Percentiles rank a stretch among this genome's conserved stretches.
These are phyloP conservation scores for Caenorhabditis sulstoni DNA, from an alignment of 2,888 invertebrate genomes.

Conservation along the genomic window DNA sequence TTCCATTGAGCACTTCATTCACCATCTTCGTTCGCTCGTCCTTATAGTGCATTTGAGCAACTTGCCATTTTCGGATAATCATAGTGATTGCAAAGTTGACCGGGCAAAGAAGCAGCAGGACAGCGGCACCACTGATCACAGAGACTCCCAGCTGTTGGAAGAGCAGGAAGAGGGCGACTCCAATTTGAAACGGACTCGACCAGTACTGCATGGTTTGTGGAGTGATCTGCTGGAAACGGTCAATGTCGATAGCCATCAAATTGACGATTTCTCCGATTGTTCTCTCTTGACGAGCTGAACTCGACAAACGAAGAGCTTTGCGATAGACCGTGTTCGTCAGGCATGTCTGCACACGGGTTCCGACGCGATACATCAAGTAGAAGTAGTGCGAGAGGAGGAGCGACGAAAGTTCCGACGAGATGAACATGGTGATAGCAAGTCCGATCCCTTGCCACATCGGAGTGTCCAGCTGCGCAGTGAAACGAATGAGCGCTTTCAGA, in stretches of 20 bases:
- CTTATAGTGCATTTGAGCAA: constrained; percentile 92
- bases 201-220: constrained; percentile 78
- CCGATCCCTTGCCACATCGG: constrained; percentile 78
- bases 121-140: constrained; percentile 91
- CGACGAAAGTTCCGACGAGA: constrained; percentile 71
- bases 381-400: constrained; percentile 77
- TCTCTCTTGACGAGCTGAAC: constrained; percentile 81
- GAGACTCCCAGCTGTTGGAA: constrained; percentile 85
- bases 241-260: constrained; percentile 83
- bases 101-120: constrained; percentile 92
- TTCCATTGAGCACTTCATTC: constrained; percentile 87
- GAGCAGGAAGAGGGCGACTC: constrained; percentile 80
- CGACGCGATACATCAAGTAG: constrained; percentile 78
- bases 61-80: constrained; percentile 81
- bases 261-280: constrained; percentile 84
- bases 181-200: constrained; percentile 73
- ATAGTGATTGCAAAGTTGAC: constrained; percentile 78
- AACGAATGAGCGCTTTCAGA: constrained; percentile 72
- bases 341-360: constrained; percentile 75
- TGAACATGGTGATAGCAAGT: constrained; percentile 76
- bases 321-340: constrained; percentile 76
- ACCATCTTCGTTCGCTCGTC: constrained; percentile 88
- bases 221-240: constrained; percentile 81
- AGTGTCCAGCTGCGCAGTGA: not conserved
- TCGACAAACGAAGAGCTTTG: constrained; percentile 82